phyloP scores from a whole-genome alignment of 1,140 invertebrate species.

The Trinorchestia longiramus region DNA sequence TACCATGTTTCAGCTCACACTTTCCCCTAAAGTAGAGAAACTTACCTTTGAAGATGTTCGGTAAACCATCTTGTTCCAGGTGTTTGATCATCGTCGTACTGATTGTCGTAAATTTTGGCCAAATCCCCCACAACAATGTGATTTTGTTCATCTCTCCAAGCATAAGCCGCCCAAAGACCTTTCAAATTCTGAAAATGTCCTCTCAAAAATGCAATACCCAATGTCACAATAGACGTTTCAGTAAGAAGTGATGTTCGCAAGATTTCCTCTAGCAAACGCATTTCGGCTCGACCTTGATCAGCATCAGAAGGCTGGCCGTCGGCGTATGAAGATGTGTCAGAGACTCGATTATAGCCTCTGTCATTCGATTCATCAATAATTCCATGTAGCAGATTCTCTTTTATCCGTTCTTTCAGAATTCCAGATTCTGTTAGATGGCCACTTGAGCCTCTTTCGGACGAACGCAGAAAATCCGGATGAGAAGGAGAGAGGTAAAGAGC shows the following conservation, averaged over 20 bases:
- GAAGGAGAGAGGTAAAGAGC: conserved; percentile 46
- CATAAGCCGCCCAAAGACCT: neutral
- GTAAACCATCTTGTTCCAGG: conserved; percentile 47
- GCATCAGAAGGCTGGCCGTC: neutral
- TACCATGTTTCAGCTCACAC: neutral
- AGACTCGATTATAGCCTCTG: neutral
- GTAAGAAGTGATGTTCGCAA: conserved; percentile 1
- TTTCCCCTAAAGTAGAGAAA: neutral
- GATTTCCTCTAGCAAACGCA: neutral
- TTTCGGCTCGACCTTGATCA: neutral
- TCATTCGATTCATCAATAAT: neutral
- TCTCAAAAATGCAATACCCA: conserved; percentile 38
- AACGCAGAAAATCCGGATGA: neutral
- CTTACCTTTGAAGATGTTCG: conserved; percentile 13
- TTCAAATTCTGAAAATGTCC: neutral
- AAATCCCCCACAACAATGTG: conserved; percentile 23
- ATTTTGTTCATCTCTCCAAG: conserved; percentile 3
- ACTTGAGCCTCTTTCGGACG: neutral
- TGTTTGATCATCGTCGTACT: neutral
- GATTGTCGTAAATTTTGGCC: conserved; percentile 11
- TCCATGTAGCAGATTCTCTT: neutral
- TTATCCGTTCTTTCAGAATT: neutral
- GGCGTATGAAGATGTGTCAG: neutral
- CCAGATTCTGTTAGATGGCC: neutral
- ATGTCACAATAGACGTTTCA: conserved; percentile 8